A percentile compares a stretch with the other conserved stretches of the same genome.
These are phyloP conservation scores for Phengaris arion DNA, from an alignment of 2,888 invertebrate genomes.

Conservation along the genomic window DNA sequence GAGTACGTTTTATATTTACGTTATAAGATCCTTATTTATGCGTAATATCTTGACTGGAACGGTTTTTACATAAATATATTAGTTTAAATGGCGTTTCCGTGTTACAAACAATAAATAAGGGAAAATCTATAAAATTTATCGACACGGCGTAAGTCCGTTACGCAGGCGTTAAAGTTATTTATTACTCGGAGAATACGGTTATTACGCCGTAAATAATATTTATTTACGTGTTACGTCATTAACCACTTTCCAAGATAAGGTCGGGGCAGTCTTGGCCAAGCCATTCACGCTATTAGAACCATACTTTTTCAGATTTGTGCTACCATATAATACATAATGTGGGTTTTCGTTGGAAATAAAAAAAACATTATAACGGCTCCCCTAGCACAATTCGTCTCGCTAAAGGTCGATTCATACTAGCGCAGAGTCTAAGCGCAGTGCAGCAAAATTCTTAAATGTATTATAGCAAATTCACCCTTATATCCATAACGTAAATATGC, in stretches of 20 bases:
- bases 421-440: too few relatives aligned
- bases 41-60: background rate
- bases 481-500: too few relatives aligned
- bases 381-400: too few relatives aligned
- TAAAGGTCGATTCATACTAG: too few relatives aligned
- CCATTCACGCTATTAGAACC: background rate
- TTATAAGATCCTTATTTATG: background rate
- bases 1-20: too few relatives aligned
- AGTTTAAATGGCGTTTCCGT: conserved; percentile 25
- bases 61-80: conserved; percentile 3
- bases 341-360: too few relatives aligned
- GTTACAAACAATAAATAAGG: conserved; percentile 33
- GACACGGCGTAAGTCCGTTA: conserved; percentile 32
- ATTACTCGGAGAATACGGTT: conserved; percentile 45
- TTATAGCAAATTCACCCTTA: too few relatives aligned
- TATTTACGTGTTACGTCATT: conserved; percentile 47
- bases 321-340: too few relatives aligned
- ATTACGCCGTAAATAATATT: conserved; percentile 49
- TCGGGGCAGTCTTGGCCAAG: background rate
- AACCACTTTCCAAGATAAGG: conserved; percentile 37
- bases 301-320: too few relatives aligned
- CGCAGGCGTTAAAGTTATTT: conserved; percentile 41
- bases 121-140: conserved; percentile 37
- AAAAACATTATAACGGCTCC: too few relatives aligned
- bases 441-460: too few relatives aligned